Base-by-base conservation (phyloP, 2,888 invertebrate genomes). In the Dasypogon diadema region DNA sequence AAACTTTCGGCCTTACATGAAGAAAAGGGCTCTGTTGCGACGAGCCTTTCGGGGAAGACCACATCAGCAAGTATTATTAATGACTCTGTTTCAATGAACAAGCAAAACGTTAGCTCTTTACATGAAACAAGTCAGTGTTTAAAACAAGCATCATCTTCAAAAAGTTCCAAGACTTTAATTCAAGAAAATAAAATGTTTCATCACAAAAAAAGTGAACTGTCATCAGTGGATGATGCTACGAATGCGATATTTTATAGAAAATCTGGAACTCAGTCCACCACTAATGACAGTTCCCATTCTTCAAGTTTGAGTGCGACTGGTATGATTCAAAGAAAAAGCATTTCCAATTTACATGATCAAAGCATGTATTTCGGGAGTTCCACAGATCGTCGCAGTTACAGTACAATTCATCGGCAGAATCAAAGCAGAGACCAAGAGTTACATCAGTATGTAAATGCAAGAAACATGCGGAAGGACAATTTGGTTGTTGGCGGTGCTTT, bases 201-300 rank as follows among this genome's bases (percentile, higher is more conserved):
- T 82, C 94, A 94, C 81, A 89, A 93, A 54, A 91, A 92, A 81
- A 94, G 91, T 78, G 89, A 93, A 60, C 89, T 95, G 77, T 90
- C 92, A 0, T 91, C 93, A 0, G 90, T 92, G 74, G 89, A 91
- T n/a, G 91, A 93, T 80, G 89, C 93, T 2, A 89, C 89, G 65
- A 95, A 95, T 82, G 88, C 93, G 51, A 92, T 95, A 55, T 88
- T 95, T 37, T 93, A 94, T 83, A 90, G 95, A 51, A 93, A 93
- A 82, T 91, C 91, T 16, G 58, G 37, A 3, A 73, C 56, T 10
- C 42, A 55, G 4, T 16, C 88, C 90, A 1, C 89, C 91, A 90
- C 91, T 0, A 90, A 90, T n/a, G 93, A 93, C 85, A 91, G 92
- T 1, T 87, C 92, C 3, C 93, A 93, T 82, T 90, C 91, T 0